Evolutionary conservation across 2,888 invertebrate species (phyloP).

Genomic region (Mythimna impura): DNA sequence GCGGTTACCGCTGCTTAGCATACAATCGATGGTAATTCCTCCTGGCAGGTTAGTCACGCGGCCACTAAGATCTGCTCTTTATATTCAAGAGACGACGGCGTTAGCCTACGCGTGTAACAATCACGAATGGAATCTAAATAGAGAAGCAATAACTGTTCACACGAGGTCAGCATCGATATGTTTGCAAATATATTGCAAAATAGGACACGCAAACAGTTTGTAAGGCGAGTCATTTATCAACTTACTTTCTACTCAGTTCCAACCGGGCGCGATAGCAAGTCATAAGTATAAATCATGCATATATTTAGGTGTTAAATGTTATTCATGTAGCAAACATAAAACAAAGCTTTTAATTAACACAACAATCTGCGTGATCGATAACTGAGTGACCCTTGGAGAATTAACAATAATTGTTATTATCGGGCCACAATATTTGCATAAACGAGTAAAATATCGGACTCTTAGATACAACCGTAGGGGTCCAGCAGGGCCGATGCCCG

Average conservation of each 20-base stretch:
- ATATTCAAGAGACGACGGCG: slow-evolving; percentile 79
- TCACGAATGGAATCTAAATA: slow-evolving; percentile 82
- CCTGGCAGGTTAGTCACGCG: slow-evolving; percentile 85
- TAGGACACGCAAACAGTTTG: slow-evolving; percentile 69
- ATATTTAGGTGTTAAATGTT: slow-evolving; percentile 44
- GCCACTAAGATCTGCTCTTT: slow-evolving; percentile 80
- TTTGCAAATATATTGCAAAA: slow-evolving; percentile 82
- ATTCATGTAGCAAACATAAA: slow-evolving; percentile 43
- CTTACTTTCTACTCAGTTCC: slow-evolving; percentile 57
- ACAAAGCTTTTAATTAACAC: slow-evolving; percentile 54
- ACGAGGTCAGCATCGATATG: slow-evolving; percentile 82
- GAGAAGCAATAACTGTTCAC: slow-evolving; percentile 86
- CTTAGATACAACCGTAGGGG: slow-evolving; percentile 5
- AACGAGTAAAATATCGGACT: slow-evolving; percentile 30
- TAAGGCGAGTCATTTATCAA: slow-evolving; percentile 60
- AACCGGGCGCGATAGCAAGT: slow-evolving; percentile 17
- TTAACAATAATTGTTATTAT: slow-evolving; percentile 59
- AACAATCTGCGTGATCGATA: slow-evolving; percentile 49
- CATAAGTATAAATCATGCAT: slow-evolving; percentile 22
- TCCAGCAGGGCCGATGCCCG: too few relatives aligned
- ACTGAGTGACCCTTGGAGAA: slow-evolving; percentile 57
- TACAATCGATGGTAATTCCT: slow-evolving; percentile 88
- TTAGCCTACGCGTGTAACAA: slow-evolving; percentile 82
- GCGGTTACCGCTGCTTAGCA: slow-evolving; percentile 79
- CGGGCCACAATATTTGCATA: slow-evolving; percentile 50